Evolutionary conservation across 2,888 invertebrate genomes (phyloP), one percentile per base, ranked within the genome.

Genomic region (Odontocolon sp.): DNA sequence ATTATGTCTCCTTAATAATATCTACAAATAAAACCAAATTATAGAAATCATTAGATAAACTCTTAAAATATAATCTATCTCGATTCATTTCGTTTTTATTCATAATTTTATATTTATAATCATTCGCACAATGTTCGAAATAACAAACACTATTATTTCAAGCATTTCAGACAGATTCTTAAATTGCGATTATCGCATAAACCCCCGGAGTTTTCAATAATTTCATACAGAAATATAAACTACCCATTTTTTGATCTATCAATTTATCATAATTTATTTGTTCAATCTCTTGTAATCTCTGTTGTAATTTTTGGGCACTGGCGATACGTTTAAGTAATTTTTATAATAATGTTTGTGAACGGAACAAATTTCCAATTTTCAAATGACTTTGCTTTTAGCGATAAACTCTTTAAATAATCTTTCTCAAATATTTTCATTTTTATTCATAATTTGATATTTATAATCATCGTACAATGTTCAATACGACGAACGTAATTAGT

Each of bases 11-110:
- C 8, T n/a, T 14, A 26, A 42, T 5, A 57, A 61, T 16, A 18
- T 63, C 33, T 68, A 42, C 11, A 40, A 67, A 47, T 59, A 31
- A 57, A 71, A 59, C 36, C 42, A 59, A 67, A 64, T 50, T 33
- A 21, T 26, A 28, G 33, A 64, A 50, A 38, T 18, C 36, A 33
- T 33, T 31, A 16, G 52, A 77, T 71, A 67, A 77, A 72, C n/a
- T n/a, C n/a, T n/a, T n/a, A n/a, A n/a, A n/a, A n/a, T n/a, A n/a
- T n/a, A 23, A 21, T 21, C 11, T 56, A 68, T 63, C 68, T 59
- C 31, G 42, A 67, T 57, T 63, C 47, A 56, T 26, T 4, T 68
- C 50, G 8, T 61, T 40, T 9, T 11, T 9, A 9, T 69, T 70
- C 36, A 63, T 68, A 67, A 28, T 31, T 67, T 40, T 42, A 59